A percentile compares a stretch with the other conserved stretches of the same genome.
Conservation (phyloP, 2,888 invertebrate species). For the Synergus laeviventris region DNA sequence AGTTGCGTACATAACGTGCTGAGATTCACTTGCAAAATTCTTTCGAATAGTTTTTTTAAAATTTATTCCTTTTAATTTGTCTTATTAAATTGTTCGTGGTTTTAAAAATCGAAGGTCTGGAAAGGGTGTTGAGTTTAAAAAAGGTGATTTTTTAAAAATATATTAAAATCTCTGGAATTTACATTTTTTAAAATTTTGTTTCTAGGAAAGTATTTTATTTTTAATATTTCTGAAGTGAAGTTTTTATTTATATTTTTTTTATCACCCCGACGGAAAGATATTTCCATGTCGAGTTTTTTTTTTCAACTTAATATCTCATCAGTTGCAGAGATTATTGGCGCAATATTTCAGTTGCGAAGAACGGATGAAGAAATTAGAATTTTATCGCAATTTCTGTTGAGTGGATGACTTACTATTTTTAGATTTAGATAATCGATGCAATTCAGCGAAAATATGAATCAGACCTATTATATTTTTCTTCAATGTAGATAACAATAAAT, state of each 20-base stretch:
- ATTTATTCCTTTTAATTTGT: neutral
- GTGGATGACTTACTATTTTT: conserved; percentile 5
- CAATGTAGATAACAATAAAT: neutral
- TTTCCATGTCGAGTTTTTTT: neutral
- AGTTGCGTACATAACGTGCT: neutral
- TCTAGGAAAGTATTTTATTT: neutral
- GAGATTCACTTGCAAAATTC: neutral
- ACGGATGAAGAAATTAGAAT: neutral
- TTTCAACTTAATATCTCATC: neutral
- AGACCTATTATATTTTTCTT: neutral
- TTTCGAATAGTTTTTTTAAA: neutral
- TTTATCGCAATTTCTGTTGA: neutral
- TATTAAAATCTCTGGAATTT: neutral
- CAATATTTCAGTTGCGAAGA: neutral
- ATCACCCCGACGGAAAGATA: neutral
- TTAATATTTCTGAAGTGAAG: neutral
- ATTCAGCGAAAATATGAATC: neutral
- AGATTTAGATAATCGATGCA: neutral
- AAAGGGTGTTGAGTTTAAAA: neutral
- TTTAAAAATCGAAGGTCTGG: neutral
- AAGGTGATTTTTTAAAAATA: neutral
- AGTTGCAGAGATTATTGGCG: neutral
- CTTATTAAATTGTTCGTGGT: neutral
- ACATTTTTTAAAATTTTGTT: neutral
- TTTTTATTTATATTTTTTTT: neutral